Conservation (phyloP, 2,888 invertebrate species). For the Augiades crinisus region DNA sequence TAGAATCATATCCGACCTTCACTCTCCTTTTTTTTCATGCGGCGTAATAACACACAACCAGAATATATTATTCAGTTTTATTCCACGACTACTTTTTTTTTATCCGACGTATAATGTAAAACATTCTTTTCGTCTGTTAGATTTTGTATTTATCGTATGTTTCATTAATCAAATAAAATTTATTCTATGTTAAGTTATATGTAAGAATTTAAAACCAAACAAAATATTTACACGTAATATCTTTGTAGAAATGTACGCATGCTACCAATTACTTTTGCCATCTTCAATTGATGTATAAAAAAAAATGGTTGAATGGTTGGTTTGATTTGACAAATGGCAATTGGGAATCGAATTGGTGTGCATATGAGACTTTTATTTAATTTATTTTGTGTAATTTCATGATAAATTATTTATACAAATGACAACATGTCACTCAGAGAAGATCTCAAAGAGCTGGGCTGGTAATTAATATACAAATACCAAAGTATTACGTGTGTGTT, state of each 20-base stretch:
- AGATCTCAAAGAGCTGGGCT: conserved; percentile 84
- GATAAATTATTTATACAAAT: conserved; percentile 56
- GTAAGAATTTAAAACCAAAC: too few relatives aligned
- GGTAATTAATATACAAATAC: conserved; percentile 69
- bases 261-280: not conserved
- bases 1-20: too few relatives aligned
- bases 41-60: too few relatives aligned
- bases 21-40: too few relatives aligned
- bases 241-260: not conserved
- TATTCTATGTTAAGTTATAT: too few relatives aligned
- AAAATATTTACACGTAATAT: too few relatives aligned
- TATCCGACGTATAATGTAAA: too few relatives aligned
- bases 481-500: not conserved
- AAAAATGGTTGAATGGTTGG: not conserved
- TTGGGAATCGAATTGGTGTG: conserved; percentile 59
- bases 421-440: conserved; percentile 82
- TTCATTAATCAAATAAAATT: too few relatives aligned
- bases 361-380: conserved; percentile 54
- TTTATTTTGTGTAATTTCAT: conserved; percentile 59
- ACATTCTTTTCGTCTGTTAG: too few relatives aligned
- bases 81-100: too few relatives aligned
- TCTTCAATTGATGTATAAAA: not conserved
- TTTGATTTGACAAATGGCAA: conserved; percentile 21
- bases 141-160: too few relatives aligned
- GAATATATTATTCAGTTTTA: too few relatives aligned